Percentiles rank a stretch among this genome's conserved stretches.
phyloP scores from a whole-genome alignment of 2,797 vertebrate species.

The Chaetodon trifasciatus region DNA sequence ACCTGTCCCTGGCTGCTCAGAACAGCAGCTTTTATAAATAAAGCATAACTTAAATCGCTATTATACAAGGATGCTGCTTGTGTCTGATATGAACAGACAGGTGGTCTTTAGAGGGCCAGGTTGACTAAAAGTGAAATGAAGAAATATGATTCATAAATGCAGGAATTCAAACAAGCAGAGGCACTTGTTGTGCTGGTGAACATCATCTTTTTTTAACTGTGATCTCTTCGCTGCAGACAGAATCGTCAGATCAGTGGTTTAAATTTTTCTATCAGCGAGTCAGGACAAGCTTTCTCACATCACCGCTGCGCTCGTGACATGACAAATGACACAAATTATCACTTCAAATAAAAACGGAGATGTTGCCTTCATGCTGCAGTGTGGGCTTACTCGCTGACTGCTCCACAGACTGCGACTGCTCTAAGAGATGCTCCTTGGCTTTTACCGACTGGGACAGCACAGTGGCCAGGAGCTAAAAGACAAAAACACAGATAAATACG shows the following conservation, averaged over 20 bases:
- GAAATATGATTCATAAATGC: slow-evolving; percentile 35
- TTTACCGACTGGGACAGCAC: slow-evolving; percentile 97
- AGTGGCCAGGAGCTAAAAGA: slow-evolving; percentile 92
- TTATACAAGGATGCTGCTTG: slow-evolving; percentile 22
- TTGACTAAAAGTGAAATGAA: slow-evolving; percentile 34
- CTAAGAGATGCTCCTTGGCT: slow-evolving; percentile 91
- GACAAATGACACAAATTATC: slow-evolving; percentile 14
- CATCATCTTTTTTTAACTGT: slow-evolving; percentile 23
- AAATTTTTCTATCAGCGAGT: neutral
- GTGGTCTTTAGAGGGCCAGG: slow-evolving; percentile 52
- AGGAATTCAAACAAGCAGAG: slow-evolving; percentile 30
- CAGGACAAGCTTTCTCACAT: slow-evolving; percentile 10
- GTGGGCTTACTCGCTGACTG: slow-evolving; percentile 88
- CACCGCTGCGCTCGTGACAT: neutral
- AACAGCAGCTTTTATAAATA: slow-evolving; percentile 41
- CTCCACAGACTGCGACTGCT: slow-evolving; percentile 93
- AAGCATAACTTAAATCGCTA: slow-evolving; percentile 15
- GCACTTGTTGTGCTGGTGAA: slow-evolving; percentile 26
- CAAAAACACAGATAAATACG: slow-evolving; percentile 46
- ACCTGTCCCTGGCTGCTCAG: slow-evolving; percentile 1
- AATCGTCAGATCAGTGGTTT: neutral
- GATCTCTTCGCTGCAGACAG: slow-evolving; percentile 18
- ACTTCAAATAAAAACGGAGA: neutral
- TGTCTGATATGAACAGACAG: slow-evolving; percentile 62
- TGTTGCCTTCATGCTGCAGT: neutral